A percentile compares a stretch with the other conserved stretches of the same genome.
phyloP scores from a whole-genome alignment of 2,113 vertebrate genomes.

The Odocoileus hemionus region DNA sequence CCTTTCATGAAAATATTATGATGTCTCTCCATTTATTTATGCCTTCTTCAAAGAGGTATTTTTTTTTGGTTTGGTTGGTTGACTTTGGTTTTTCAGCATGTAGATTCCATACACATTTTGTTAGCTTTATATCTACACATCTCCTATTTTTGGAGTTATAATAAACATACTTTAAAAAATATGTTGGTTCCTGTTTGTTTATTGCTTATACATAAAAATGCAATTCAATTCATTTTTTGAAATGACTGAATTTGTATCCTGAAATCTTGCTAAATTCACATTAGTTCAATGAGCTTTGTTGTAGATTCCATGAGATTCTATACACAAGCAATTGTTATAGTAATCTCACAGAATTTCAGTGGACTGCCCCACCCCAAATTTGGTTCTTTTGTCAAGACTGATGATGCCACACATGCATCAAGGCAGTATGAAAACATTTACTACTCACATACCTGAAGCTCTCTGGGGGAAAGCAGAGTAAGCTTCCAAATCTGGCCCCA shows the following conservation, averaged over 20 bases:
- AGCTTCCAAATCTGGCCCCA: background rate
- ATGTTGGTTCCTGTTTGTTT: background rate
- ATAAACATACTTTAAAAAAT: background rate
- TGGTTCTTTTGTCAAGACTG: background rate
- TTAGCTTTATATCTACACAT: background rate
- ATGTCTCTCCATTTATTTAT: background rate
- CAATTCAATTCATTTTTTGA: background rate
- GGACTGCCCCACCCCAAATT: background rate
- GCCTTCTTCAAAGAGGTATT: background rate
- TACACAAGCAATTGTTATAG: background rate
- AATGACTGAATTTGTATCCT: background rate
- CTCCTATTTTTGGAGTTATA: background rate
- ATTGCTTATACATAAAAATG: background rate
- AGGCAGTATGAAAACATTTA: background rate
- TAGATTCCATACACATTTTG: background rate
- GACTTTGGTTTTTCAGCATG: background rate
- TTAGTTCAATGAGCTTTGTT: background rate
- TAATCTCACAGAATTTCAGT: background rate
- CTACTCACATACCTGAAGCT: background rate
- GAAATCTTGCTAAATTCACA: background rate
- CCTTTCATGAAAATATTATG: background rate
- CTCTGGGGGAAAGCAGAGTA: background rate
- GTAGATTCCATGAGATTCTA: background rate
- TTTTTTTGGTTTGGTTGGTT: background rate
- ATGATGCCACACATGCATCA: background rate